Percentiles rank a stretch among this genome's conserved stretches.
Evolutionary conservation across 2,113 vertebrate species (phyloP).

Genomic region (Zosterops hypoxanthus): DNA sequence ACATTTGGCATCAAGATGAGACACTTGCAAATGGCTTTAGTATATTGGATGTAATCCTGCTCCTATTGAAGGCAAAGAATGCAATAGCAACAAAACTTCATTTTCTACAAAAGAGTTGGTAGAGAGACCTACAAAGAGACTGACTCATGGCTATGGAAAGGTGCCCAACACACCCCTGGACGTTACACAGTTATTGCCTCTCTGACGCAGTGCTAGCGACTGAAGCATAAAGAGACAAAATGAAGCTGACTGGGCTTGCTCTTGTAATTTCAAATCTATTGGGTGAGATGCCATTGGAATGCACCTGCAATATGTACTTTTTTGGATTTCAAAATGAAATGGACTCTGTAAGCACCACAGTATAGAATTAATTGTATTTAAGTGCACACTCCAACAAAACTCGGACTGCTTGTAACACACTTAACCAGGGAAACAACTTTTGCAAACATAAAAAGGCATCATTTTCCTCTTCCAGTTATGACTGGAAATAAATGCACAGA

Average conservation of each 20-base stretch:
- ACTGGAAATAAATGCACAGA: background rate
- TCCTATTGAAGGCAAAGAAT: background rate
- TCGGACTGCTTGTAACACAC: background rate
- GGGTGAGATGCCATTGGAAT: background rate
- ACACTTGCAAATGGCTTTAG: background rate
- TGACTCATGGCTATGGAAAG: background rate
- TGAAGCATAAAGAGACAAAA: background rate
- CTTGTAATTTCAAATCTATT: background rate
- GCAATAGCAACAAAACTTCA: background rate
- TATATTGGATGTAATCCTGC: background rate
- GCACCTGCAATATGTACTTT: background rate
- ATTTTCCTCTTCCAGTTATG: background rate
- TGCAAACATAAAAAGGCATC: background rate
- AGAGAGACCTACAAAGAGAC: background rate
- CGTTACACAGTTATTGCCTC: background rate
- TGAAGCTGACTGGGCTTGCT: background rate
- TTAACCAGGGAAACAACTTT: background rate
- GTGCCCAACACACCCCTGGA: background rate
- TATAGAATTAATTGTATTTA: background rate
- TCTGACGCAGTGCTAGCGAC: fast-evolving
- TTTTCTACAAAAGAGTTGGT: background rate
- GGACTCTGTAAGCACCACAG: background rate
- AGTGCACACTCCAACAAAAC: background rate
- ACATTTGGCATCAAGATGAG: background rate
- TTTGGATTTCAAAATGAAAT: background rate